Evolutionary conservation across 2,888 invertebrate species (phyloP).

Genomic region (Euproctis similis): DNA sequence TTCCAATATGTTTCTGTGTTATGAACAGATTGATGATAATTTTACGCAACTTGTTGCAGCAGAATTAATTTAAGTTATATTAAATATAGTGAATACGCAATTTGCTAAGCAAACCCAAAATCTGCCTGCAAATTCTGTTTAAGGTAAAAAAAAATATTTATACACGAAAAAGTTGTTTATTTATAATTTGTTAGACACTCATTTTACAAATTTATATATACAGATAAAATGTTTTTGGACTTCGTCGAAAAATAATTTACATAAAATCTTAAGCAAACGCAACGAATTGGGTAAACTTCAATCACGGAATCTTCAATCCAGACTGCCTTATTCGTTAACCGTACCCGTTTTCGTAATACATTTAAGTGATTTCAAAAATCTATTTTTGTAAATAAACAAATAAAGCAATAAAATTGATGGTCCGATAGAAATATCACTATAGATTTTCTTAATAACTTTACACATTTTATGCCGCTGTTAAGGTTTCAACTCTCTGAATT

Average conservation of each 20-base stretch:
- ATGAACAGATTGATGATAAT: no score
- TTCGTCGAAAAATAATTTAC: constrained; percentile 46
- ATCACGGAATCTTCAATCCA: constrained; percentile 35
- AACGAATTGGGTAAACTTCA: constrained; percentile 57
- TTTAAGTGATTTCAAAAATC: constrained; percentile 9
- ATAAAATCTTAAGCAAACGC: constrained; percentile 55
- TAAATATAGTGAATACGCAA: no score
- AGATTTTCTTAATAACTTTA: no score
- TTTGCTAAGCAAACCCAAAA: no score
- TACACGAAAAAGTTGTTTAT: constrained; percentile 31
- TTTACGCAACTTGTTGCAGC: no score
- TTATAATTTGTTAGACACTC: constrained; percentile 28
- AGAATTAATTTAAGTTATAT: no score
- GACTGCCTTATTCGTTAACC: constrained; percentile 27
- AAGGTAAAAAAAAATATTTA: no score
- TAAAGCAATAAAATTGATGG: no score
- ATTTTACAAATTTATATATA: constrained; percentile 19
- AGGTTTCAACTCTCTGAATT: no score
- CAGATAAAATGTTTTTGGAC: constrained; percentile 30
- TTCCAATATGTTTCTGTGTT: constrained; percentile 40
- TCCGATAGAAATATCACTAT: no score
- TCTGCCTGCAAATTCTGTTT: no score
- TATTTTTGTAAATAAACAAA: constrained; percentile 3
- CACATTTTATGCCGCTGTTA: no score
- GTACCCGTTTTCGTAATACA: constrained; percentile 10